Evolutionary conservation across 2,888 invertebrate species (phyloP).

Genomic region (Cacoxenus indagator): DNA sequence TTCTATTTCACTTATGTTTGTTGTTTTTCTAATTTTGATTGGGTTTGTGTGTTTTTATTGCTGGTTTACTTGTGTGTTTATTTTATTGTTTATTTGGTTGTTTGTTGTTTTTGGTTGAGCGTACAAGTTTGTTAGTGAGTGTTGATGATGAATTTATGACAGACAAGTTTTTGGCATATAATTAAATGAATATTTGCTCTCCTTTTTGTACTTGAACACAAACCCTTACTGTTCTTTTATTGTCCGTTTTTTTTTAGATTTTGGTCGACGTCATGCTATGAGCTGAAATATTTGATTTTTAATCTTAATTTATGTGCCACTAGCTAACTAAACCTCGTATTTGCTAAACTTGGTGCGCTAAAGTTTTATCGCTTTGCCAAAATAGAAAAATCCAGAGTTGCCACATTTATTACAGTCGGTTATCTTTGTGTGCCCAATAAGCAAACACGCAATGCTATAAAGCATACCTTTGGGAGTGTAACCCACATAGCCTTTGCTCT

Average conservation of each 20-base stretch:
- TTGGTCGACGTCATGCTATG: background rate
- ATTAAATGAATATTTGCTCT: background rate
- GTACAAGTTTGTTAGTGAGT: slow-evolving; percentile 4
- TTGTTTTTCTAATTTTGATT: slow-evolving; percentile 19
- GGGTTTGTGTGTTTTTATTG: slow-evolving; percentile 3
- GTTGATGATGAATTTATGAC: slow-evolving; percentile 19
- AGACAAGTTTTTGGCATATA: slow-evolving; percentile 1
- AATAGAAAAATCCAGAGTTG: slow-evolving; percentile 1
- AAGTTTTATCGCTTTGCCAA: slow-evolving; percentile 4
- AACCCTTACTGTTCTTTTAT: background rate
- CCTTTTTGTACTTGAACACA: background rate
- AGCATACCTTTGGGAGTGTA: background rate
- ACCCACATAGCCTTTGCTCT: background rate
- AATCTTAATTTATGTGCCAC: slow-evolving; percentile 22
- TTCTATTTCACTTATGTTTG: background rate
- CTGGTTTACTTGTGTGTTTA: background rate
- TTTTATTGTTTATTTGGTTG: slow-evolving; percentile 1
- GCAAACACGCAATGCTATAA: slow-evolving; percentile 7
- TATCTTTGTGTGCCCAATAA: slow-evolving; percentile 7
- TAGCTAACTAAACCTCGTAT: background rate
- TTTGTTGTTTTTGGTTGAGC: background rate
- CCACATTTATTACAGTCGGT: slow-evolving; percentile 18
- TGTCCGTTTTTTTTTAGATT: background rate
- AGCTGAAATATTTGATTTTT: slow-evolving; percentile 7
- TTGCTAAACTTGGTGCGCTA: background rate